Conservation (phyloP, 2,113 vertebrate genomes). For the Axis porcinus region DNA sequence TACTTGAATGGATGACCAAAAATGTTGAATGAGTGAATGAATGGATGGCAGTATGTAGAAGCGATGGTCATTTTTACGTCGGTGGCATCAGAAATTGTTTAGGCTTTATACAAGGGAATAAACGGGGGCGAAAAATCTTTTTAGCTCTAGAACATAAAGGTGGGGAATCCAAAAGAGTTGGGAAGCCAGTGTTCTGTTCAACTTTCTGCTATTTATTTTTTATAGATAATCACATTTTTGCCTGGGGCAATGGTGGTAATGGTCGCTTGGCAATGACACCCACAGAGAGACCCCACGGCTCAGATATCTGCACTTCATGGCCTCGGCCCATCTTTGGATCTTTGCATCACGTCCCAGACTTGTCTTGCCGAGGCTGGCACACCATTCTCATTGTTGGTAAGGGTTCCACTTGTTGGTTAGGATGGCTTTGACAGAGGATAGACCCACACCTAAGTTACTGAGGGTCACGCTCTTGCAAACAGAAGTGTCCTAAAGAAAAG, state of each 20-base stretch:
- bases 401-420: constrained; percentile 79
- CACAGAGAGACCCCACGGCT: constrained; percentile 91
- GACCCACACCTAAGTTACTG: neutral
- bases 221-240: constrained; percentile 98
- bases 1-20: neutral
- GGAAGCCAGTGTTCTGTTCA: neutral
- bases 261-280: constrained; percentile 96
- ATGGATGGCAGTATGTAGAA: neutral
- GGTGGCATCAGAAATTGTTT: neutral
- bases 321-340: constrained; percentile 98
- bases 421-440: constrained; percentile 12
- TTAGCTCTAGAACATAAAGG: neutral
- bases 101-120: neutral
- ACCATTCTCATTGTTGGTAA: constrained; percentile 97
- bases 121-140: neutral
- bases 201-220: constrained; percentile 24
- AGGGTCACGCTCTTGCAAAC: neutral
- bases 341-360: constrained; percentile 94
- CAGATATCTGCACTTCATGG: constrained; percentile 96
- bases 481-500: neutral
- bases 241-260: constrained; percentile 98
- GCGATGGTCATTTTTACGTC: neutral
- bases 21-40: neutral
- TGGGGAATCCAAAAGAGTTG: neutral
- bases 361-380: constrained; percentile 98